phyloP scores from a whole-genome alignment of 2,113 vertebrate genomes.

The Thermophis baileyi region DNA sequence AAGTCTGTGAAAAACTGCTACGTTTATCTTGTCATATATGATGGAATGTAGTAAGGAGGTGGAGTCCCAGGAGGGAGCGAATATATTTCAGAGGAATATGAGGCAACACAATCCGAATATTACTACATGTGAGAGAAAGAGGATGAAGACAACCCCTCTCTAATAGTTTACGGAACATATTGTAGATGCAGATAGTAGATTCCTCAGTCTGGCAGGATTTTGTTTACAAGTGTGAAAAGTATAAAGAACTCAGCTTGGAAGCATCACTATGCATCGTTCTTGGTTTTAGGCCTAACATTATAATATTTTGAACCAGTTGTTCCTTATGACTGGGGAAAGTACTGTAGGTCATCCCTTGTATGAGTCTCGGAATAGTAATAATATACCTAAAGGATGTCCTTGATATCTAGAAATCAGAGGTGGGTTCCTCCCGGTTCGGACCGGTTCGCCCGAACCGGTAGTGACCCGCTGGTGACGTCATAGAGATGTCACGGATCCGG shows the following conservation, averaged over 20 bases:
- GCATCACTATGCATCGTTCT: not conserved
- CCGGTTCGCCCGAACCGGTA: too few species aligned
- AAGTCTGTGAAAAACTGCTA: constrained; percentile 54
- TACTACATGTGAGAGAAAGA: not conserved
- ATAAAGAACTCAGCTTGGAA: not conserved
- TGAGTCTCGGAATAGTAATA: not conserved
- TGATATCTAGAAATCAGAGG: not conserved
- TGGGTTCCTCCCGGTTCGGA: too few species aligned
- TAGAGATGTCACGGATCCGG: too few species aligned
- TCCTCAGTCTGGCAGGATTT: not conserved
- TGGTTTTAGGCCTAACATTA: not conserved
- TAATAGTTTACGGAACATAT: not conserved
- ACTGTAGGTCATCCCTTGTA: not conserved
- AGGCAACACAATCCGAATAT: not conserved
- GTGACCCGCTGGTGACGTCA: too few species aligned
- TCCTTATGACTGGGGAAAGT: not conserved
- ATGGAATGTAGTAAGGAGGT: not conserved
- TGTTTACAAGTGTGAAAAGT: not conserved
- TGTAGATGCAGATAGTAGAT: not conserved
- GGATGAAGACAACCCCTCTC: not conserved
- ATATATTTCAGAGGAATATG: not conserved
- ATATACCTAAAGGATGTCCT: not conserved
- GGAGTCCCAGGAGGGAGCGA: not conserved
- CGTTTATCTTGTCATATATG: constrained; percentile 36
- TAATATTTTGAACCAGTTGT: not conserved